phyloP scores from a whole-genome alignment of 2,888 invertebrate genomes.

The Choreutis nemorana region DNA sequence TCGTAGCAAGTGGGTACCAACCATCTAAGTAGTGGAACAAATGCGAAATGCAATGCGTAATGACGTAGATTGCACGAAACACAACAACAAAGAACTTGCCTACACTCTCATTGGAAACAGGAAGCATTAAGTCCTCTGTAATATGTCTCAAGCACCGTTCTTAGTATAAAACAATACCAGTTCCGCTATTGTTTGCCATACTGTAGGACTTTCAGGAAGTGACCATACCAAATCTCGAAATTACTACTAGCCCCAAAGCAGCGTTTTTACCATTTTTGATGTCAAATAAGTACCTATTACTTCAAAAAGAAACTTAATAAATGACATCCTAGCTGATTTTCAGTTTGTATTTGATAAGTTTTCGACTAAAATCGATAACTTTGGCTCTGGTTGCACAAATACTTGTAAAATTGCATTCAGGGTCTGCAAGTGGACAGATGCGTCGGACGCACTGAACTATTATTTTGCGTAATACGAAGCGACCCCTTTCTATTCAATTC shows the following conservation, averaged over 20 bases:
- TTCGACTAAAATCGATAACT: constrained; percentile 9
- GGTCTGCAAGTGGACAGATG: constrained; percentile 59
- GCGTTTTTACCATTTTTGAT: too few relatives aligned
- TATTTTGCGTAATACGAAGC: constrained; percentile 58
- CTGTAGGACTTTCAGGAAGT: constrained; percentile 52
- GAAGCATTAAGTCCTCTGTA: constrained; percentile 51
- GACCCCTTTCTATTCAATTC: constrained; percentile 29
- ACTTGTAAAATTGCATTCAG: too few relatives aligned
- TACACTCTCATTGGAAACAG: constrained; percentile 60
- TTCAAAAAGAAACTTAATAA: too few relatives aligned
- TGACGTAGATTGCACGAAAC: not conserved
- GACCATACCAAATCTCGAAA: too few relatives aligned
- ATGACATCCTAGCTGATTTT: too few relatives aligned
- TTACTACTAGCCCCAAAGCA: too few relatives aligned
- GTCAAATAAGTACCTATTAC: too few relatives aligned
- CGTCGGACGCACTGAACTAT: constrained; percentile 29
- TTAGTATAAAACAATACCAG: constrained; percentile 60
- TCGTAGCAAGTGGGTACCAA: too few relatives aligned
- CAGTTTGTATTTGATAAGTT: constrained; percentile 16
- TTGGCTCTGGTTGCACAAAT: not conserved
- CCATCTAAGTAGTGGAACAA: too few relatives aligned
- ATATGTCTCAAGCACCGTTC: constrained; percentile 50
- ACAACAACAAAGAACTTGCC: constrained; percentile 25
- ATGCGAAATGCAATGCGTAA: not conserved
- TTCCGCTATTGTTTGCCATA: constrained; percentile 60